Conservation (phyloP, 2,888 invertebrate genomes). For the Arge pagana region DNA sequence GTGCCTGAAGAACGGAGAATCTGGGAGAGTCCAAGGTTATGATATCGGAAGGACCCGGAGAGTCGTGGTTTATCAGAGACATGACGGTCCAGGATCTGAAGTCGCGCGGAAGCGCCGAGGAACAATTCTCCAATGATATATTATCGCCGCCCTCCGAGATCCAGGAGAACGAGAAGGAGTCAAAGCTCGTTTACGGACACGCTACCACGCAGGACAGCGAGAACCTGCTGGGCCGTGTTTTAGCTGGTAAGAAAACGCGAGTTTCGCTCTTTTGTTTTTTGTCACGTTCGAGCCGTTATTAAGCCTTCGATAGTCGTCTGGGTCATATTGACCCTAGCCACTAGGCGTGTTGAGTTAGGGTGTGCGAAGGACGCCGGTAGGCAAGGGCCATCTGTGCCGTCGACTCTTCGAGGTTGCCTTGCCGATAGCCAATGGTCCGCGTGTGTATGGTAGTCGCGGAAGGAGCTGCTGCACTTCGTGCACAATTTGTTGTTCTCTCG, state of each 20-base stretch:
- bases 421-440: no score
- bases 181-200: constrained; percentile 39
- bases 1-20: not conserved
- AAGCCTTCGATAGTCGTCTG: no score
- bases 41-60: constrained; percentile 41
- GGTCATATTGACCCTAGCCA: no score
- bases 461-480: constrained; percentile 10
- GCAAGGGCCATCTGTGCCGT: no score
- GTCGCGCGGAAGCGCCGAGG: constrained; percentile 58
- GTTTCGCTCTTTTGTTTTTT: no score
- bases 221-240: constrained; percentile 63
- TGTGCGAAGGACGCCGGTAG: no score
- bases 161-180: constrained; percentile 26
- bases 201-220: constrained; percentile 57
- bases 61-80: constrained; percentile 39
- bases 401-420: no score
- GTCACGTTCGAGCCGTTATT: no score
- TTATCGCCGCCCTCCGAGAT: constrained; percentile 50
- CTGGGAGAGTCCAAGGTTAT: constrained; percentile 20
- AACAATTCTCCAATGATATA: constrained; percentile 50
- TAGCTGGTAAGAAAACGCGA: constrained; percentile 64
- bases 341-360: no score
- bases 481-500: constrained; percentile 29
- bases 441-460: no score
- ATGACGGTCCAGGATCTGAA: constrained; percentile 66